phyloP scores from a whole-genome alignment of 2,113 vertebrate species.

The Anarhynchus alexandrinus region DNA sequence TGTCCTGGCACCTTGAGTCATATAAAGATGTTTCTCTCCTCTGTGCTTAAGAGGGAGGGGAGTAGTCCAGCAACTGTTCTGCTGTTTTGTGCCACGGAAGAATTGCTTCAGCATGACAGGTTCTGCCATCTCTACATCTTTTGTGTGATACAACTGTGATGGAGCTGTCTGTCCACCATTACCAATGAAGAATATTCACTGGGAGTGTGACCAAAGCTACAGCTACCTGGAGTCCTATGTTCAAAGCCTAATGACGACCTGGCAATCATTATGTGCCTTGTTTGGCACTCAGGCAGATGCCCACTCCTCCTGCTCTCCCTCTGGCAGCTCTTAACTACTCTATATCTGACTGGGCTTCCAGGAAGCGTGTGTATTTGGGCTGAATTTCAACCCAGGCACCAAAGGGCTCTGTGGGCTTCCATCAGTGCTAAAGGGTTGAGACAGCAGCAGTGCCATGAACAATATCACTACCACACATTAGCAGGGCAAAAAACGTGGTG shows the following conservation, averaged over 20 bases:
- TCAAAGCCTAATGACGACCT: not conserved
- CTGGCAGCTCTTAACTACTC: not conserved
- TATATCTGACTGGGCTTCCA: not conserved
- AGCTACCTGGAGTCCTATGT: not conserved
- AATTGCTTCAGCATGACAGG: not conserved
- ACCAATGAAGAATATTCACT: not conserved
- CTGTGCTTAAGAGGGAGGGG: not conserved
- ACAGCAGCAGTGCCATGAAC: not conserved
- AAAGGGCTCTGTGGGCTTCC: not conserved
- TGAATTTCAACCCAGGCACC: not conserved
- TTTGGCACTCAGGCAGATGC: not conserved
- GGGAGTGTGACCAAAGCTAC: not conserved
- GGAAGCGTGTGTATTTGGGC: accelerated
- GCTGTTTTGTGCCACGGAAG: not conserved
- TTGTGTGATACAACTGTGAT: not conserved
- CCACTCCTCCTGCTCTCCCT: not conserved
- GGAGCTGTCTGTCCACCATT: not conserved
- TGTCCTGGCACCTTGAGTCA: not conserved
- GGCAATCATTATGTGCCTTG: not conserved
- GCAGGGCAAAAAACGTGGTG: not conserved
- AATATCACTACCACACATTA: not conserved
- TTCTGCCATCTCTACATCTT: not conserved
- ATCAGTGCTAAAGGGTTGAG: not conserved
- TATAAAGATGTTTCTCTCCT: not conserved
- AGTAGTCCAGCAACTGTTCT: not conserved